Conservation (phyloP, 2,888 invertebrate genomes). For the Siphonodentalium dalli region DNA sequence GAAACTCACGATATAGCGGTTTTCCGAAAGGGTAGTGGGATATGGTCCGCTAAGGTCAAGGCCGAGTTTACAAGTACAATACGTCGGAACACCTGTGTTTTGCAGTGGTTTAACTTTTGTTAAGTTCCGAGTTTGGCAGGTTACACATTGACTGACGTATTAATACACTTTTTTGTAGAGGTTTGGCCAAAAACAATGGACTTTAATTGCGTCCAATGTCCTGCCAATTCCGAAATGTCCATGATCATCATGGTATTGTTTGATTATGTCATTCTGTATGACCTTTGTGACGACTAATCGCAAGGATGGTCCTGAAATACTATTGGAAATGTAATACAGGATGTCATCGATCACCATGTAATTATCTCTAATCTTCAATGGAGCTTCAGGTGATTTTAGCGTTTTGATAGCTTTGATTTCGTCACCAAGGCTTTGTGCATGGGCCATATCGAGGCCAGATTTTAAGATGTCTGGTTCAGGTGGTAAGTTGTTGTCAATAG, state of each 20-base stretch:
- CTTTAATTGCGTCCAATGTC: constrained; percentile 3
- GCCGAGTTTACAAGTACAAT: constrained; percentile 5
- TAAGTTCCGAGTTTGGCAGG: constrained; percentile 1
- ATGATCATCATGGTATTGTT: constrained; percentile 19
- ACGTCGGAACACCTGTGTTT: constrained; percentile 5
- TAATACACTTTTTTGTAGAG: constrained; percentile 5
- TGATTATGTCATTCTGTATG: constrained; percentile 2
- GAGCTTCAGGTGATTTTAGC: constrained; percentile 5
- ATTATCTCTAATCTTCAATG: too few relatives aligned
- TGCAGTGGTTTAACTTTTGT: constrained; percentile 5
- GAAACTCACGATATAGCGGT: too few relatives aligned
- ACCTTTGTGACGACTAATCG: constrained; percentile 16
- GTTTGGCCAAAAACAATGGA: constrained; percentile 9
- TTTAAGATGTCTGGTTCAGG: too few relatives aligned
- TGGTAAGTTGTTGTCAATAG: too few relatives aligned
- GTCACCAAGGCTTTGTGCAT: background rate
- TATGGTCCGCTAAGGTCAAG: constrained; percentile 18
- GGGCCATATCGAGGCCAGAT: background rate
- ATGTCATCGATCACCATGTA: constrained; percentile 18
- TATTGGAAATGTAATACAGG: constrained; percentile 21
- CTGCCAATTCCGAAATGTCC: constrained; percentile 18
- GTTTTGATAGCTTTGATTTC: constrained; percentile 7
- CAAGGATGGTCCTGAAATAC: constrained; percentile 19
- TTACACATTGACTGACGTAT: constrained; percentile 2
- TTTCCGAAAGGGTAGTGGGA: constrained; percentile 9